Conservation (phyloP, 1,140 invertebrate genomes). For the Ridgeia piscesae region DNA sequence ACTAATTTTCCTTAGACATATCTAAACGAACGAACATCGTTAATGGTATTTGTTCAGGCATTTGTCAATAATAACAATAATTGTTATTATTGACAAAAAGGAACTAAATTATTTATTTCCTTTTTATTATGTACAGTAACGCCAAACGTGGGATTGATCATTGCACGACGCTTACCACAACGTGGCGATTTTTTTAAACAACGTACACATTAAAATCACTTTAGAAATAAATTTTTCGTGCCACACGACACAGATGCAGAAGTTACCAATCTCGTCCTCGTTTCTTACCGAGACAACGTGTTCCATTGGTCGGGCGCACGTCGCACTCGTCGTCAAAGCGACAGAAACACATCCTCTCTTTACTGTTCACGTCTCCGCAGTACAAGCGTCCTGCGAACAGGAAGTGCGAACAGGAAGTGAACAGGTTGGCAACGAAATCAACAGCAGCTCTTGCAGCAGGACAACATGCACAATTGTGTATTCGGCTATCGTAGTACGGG, state of each 20-base stretch:
- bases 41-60: not conserved
- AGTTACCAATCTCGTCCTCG: not conserved
- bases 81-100: too few relatives aligned
- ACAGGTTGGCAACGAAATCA: not conserved
- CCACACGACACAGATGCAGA: not conserved
- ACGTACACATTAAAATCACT: not conserved
- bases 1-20: not conserved
- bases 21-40: not conserved
- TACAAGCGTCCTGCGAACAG: not conserved
- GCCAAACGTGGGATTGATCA: too few relatives aligned
- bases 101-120: too few relatives aligned
- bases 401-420: not conserved
- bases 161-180: too few relatives aligned
- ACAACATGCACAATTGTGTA: not conserved
- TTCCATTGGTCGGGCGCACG: conserved; percentile 19
- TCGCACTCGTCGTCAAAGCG: conserved; percentile 24
- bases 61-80: not conserved
- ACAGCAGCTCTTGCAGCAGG: not conserved
- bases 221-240: not conserved
- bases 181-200: too few relatives aligned
- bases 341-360: conserved; percentile 26
- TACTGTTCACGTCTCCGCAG: not conserved
- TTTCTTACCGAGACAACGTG: conserved; percentile 16
- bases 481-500: not conserved
- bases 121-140: too few relatives aligned